Base-by-base conservation (phyloP, 2,888 invertebrate species). In the Lucinisca nassula region DNA sequence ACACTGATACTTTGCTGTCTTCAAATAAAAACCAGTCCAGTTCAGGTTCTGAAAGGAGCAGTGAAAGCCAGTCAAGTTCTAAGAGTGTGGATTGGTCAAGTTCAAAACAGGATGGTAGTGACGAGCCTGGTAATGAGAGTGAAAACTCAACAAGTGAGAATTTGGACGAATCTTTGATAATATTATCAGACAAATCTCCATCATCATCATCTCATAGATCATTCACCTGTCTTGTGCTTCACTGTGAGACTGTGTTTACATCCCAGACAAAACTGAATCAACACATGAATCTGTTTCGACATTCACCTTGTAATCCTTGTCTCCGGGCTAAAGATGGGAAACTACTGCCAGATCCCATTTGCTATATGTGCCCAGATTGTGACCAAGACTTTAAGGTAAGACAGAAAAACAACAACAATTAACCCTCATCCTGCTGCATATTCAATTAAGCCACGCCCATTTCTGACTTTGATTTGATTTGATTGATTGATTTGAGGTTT, bases 291-390 rank as follows among this genome's bases (percentile, higher is more conserved):
- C 61, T 82, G 30, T 90, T 90, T 72, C 40, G 79, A 24, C 93
- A 93, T 77, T 92, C 92, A 10, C 91, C 93, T 17, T 93, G 93
- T 85, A 90, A 92, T 70, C 92, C 93, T 0, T 88, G 81, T 37
- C 79, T 89, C 10, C 84, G 84, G 32, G 75, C 81, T n/a, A 73
- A 58, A 55, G 84, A 93, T 82, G 83, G 85, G n/a, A 86, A 82
- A 32, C 76, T 92, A 24, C 38, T 82, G 1, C 76, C 87, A 10
- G 81, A 84, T 49, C 87, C 90, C 4, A 24, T 83, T 2, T 77
- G 76, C 14, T 92, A 85, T 55, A 82, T 86, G 38, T 93, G 93
- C 81, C 92, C 93, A 10, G 79, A 88, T 24, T 93, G 93, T 92
- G 89, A 91, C 32, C 58, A 80, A 49, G 77, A 85, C 49, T 93